These are phyloP conservation scores for Umimayanthus kanabou DNA, from an alignment of 92 coral and sea anemone species.

Conservation along the genomic window DNA sequence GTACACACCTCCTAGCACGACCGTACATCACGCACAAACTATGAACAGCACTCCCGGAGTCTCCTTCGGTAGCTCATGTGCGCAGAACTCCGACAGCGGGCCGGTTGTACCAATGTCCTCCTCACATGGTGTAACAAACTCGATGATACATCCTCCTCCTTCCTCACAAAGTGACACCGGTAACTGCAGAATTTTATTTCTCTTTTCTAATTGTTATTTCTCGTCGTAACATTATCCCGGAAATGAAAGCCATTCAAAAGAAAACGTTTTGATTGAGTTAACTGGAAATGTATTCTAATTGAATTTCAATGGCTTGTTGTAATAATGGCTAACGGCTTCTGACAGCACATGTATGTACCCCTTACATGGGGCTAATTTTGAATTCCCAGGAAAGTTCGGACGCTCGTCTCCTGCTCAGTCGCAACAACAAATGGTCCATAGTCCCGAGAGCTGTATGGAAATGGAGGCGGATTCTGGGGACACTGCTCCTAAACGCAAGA, in stretches of 20 bases:
- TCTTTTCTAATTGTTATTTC: slow-evolving; percentile 34
- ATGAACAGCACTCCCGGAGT: slow-evolving; percentile 48
- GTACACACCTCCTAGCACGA: slow-evolving; percentile 53
- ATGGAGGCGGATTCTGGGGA: slow-evolving; percentile 84
- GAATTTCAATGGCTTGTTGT: slow-evolving; percentile 56
- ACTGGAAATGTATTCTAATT: slow-evolving; percentile 54
- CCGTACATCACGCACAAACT: slow-evolving; percentile 55
- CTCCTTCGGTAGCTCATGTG: slow-evolving; percentile 29
- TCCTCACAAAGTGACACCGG: slow-evolving; percentile 60
- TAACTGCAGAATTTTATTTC: slow-evolving; percentile 27
- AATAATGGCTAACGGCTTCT: slow-evolving; percentile 42
- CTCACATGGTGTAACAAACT: slow-evolving; percentile 26
- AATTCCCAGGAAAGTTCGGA: slow-evolving; percentile 32
- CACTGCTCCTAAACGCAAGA: slow-evolving; percentile 93
- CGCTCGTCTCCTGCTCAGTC: slow-evolving; percentile 61
- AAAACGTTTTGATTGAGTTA: slow-evolving; percentile 53
- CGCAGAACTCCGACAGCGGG: slow-evolving; percentile 53
- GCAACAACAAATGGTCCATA: slow-evolving; percentile 63
- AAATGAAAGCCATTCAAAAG: slow-evolving; percentile 40
- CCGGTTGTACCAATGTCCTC: slow-evolving; percentile 27
- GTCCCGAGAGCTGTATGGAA: slow-evolving; percentile 75
- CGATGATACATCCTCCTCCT: slow-evolving; percentile 19
- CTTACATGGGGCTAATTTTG: slow-evolving; percentile 43
- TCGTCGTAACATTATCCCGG: slow-evolving; percentile 42
- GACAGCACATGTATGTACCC: slow-evolving; percentile 47